Conservation (phyloP, 1,140 invertebrate genomes). For the Danaus melanippus region DNA sequence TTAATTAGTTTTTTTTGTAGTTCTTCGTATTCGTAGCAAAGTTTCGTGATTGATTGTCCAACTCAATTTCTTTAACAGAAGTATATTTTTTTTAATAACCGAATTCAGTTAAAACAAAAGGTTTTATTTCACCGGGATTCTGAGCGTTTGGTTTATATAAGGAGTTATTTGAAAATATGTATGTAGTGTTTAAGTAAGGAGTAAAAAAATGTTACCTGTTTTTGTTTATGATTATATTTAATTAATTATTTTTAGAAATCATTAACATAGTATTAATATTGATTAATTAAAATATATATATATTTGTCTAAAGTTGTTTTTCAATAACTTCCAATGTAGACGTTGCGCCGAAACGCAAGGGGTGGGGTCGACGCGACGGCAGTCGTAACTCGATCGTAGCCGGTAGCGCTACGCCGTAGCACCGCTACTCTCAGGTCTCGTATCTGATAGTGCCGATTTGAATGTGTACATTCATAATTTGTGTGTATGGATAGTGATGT, state of each 20-base stretch:
- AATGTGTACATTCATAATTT: slow-evolving; percentile 25
- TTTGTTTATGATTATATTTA: background rate
- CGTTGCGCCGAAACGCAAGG: slow-evolving; percentile 28
- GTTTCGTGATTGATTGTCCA: too few species aligned
- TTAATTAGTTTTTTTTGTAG: background rate
- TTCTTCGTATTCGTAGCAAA: background rate
- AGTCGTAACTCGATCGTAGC: slow-evolving; percentile 57
- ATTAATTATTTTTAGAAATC: background rate
- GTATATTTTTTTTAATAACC: too few species aligned
- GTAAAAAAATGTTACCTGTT: too few species aligned
- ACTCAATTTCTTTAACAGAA: too few species aligned
- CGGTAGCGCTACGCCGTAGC: slow-evolving; percentile 46
- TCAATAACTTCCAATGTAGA: slow-evolving; percentile 21
- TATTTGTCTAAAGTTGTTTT: slow-evolving; percentile 12
- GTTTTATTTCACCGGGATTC: too few species aligned
- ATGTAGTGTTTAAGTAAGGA: too few species aligned
- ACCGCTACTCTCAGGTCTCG: slow-evolving; percentile 9
- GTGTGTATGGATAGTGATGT: slow-evolving; percentile 26
- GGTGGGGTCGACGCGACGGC: slow-evolving; percentile 50
- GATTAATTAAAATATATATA: slow-evolving; percentile 7
- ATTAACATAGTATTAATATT: too few species aligned
- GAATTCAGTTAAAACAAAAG: too few species aligned
- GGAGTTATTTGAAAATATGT: too few species aligned
- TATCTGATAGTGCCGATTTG: slow-evolving; percentile 22
- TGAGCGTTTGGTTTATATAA: too few species aligned